Base-by-base conservation (phyloP, 1,140 invertebrate species). In the Melanaphis sacchari region DNA sequence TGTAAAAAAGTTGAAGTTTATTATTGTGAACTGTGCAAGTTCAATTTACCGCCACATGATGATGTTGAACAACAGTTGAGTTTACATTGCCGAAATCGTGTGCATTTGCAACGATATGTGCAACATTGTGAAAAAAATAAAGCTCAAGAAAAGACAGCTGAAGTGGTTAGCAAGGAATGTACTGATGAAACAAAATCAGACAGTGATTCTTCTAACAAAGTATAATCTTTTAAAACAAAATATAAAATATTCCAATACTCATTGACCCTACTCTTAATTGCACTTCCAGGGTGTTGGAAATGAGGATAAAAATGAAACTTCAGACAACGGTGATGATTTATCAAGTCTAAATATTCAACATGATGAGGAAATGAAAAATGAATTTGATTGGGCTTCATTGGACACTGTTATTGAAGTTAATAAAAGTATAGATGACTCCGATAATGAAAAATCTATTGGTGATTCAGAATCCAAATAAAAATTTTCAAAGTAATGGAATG, bases 1-100 rank as follows among this genome's bases (percentile, higher is more conserved):
- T 97, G 97, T 41, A 97, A 97, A 94, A 96, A 97, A 94, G 96
- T 98, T 40, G 97, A 97, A 95, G 97, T 96, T 93, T 95, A 95
- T 93, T 96, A 95, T 95, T 98, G 97, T 94, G 97, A 97, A 94
- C 94, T 98, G 46, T 98, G 97, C 95, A 96, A 97, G 94, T 96
- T 96, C 94, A 97, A 97, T 95, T 95, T 98, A 92, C 96, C 96
- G 76, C 96, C 96, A 52, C 94, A 95, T 93, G 96, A 96, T 43
- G 97, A 97, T 93, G 95, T 95, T 93, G 96, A 97, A 94, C 93
- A 94, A 36, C 91, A 93, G 5, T 84, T 94, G 15, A 93, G 94
- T 26, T 31, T 90, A 31, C 94, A 94, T 94, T 94, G 94, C 59
- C 93, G 94, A 52, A 93, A 93, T n/a, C 93, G 94, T 26, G 93